Conservation (phyloP, 2,797 vertebrate genomes). For the Crenuchus spilurus region DNA sequence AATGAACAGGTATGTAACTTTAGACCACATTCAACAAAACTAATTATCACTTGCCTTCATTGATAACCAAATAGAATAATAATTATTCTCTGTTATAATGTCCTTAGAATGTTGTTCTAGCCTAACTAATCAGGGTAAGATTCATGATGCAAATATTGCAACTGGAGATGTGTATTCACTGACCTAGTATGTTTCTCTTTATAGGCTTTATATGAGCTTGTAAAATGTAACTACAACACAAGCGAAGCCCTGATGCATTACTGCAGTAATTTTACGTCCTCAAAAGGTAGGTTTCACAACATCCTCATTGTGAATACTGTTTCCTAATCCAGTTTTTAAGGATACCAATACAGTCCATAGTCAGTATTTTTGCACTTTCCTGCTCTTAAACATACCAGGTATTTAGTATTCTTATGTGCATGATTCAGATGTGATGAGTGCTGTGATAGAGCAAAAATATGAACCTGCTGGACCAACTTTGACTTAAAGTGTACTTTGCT, state of each 20-base stretch:
- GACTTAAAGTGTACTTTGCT: neutral
- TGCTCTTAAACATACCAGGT: neutral
- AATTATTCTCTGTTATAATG: too few relatives aligned
- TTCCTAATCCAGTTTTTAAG: neutral
- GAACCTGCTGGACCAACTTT: neutral
- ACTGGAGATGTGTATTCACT: neutral
- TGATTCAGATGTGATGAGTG: neutral
- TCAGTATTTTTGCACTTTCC: neutral
- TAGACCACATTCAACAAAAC: neutral
- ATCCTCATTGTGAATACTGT: neutral
- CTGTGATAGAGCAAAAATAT: neutral
- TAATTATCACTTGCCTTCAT: too few relatives aligned
- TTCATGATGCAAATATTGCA: neutral
- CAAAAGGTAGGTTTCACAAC: constrained; percentile 83
- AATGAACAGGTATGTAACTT: constrained; percentile 85
- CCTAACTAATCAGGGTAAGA: neutral
- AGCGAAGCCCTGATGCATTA: constrained; percentile 89
- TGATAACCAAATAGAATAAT: too few relatives aligned
- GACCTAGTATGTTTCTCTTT: constrained; percentile 1
- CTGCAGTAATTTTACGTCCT: constrained; percentile 83
- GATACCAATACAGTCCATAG: neutral
- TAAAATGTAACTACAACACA: constrained; percentile 89
- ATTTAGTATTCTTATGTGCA: neutral
- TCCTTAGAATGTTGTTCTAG: neutral
- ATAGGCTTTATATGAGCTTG: constrained; percentile 91